These are phyloP conservation scores for Sarcophaga variegata DNA, from an alignment of 2,888 invertebrate species.

Conservation along the genomic window DNA sequence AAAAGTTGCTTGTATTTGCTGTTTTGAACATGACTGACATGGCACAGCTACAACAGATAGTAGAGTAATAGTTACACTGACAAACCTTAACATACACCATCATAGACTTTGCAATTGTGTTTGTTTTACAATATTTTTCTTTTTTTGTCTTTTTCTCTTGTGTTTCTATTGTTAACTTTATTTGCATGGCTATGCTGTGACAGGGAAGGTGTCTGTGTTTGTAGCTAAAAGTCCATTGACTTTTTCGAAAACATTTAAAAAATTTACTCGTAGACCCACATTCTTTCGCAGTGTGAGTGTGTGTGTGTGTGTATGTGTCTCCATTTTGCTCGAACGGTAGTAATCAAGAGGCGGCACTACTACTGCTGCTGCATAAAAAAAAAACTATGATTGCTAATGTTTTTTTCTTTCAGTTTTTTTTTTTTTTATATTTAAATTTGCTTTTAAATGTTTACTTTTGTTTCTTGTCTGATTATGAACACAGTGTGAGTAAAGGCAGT, in stretches of 20 bases:
- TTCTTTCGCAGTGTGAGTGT: neutral
- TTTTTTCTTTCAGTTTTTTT: constrained; percentile 3
- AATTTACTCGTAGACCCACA: constrained; percentile 32
- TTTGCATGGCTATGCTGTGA: constrained; percentile 12
- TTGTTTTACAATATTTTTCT: neutral
- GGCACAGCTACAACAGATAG: too few relatives aligned
- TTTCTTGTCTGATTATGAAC: too few relatives aligned
- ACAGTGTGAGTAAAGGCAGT: too few relatives aligned
- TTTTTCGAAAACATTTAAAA: constrained; percentile 34
- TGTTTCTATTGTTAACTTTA: constrained; percentile 19
- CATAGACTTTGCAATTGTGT: constrained; percentile 15
- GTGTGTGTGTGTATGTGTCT: constrained; percentile 9
- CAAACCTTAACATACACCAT: constrained; percentile 20
- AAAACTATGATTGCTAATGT: constrained; percentile 15
- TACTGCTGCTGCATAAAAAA: neutral
- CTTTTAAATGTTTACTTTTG: constrained; percentile 30
- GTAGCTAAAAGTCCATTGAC: constrained; percentile 36
- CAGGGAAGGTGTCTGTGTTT: constrained; percentile 10
- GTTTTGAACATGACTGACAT: too few relatives aligned
- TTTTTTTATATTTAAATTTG: constrained; percentile 43
- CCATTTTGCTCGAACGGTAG: constrained; percentile 6
- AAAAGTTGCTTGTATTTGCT: too few relatives aligned
- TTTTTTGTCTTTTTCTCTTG: too few relatives aligned
- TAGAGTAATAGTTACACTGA: neutral
- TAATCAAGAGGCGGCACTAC: too few relatives aligned